These are phyloP conservation scores for Coregonus clupeaformis DNA, from an alignment of 2,113 vertebrate genomes.

Conservation along the genomic window DNA sequence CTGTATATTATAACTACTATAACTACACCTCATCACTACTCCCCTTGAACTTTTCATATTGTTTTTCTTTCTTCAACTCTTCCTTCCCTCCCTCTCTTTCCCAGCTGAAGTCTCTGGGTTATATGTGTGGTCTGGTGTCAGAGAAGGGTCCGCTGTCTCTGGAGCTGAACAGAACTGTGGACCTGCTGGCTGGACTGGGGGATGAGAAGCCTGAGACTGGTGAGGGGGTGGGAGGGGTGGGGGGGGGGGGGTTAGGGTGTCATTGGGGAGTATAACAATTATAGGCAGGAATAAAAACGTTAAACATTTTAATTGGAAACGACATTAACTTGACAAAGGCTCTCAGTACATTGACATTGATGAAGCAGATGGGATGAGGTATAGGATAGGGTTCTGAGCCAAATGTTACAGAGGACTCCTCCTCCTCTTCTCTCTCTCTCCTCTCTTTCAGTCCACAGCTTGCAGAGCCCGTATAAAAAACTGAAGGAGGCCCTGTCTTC, in stretches of 20 bases:
- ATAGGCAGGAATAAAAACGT: no score
- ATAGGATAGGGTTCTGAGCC: no score
- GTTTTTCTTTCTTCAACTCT: not conserved
- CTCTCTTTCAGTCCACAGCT: slow-evolving; percentile 79
- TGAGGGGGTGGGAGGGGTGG: slow-evolving; percentile 44
- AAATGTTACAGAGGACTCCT: not conserved
- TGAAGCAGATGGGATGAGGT: no score
- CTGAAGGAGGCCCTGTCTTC: slow-evolving; percentile 96
- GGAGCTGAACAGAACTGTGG: slow-evolving; percentile 93
- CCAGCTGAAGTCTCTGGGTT: slow-evolving; percentile 89
- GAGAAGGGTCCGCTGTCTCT: slow-evolving; percentile 89
- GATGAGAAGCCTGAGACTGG: slow-evolving; percentile 93
- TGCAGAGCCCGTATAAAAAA: slow-evolving; percentile 97
- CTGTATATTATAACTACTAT: no score
- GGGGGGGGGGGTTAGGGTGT: not conserved
- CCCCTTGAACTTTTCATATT: not conserved
- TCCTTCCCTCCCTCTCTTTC: not conserved
- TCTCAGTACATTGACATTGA: no score
- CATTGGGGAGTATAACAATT: no score
- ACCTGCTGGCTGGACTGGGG: slow-evolving; percentile 91
- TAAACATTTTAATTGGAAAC: no score
- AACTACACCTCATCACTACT: no score
- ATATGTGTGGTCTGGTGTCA: slow-evolving; percentile 90
- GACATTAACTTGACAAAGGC: no score
- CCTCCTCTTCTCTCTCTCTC: slow-evolving; percentile 21